Percentiles rank a stretch among this genome's conserved stretches.
Conservation (phyloP, 2,888 invertebrate species). For the Volucella zonaria region DNA sequence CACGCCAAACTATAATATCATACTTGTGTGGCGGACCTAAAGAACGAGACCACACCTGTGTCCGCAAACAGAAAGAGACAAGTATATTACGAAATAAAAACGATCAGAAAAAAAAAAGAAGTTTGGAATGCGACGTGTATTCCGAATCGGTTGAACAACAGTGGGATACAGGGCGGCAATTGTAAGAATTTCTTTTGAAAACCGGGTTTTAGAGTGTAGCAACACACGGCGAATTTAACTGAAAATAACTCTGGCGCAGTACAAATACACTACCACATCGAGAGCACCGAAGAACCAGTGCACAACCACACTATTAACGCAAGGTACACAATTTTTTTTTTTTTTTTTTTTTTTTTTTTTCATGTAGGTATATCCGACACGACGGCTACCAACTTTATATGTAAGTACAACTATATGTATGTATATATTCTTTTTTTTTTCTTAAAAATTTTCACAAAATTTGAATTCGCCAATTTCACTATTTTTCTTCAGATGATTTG, state of each 20-base stretch:
- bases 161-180: slow-evolving; percentile 36
- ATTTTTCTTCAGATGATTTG: too few relatives aligned
- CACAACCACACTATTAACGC: slow-evolving; percentile 20
- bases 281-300: slow-evolving; percentile 31
- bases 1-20: neutral
- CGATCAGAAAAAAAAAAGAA: slow-evolving; percentile 59
- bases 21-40: slow-evolving; percentile 5
- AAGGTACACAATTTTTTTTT: slow-evolving; percentile 38
- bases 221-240: slow-evolving; percentile 63
- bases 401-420: neutral
- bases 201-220: slow-evolving; percentile 62
- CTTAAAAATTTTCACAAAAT: slow-evolving; percentile 22
- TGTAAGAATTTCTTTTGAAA: slow-evolving; percentile 69
- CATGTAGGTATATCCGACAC: slow-evolving; percentile 37
- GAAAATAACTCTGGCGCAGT: slow-evolving; percentile 63
- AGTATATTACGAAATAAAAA: slow-evolving; percentile 35
- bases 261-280: slow-evolving; percentile 46
- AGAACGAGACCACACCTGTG: slow-evolving; percentile 51
- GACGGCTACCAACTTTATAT: slow-evolving; percentile 45
- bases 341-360: slow-evolving; percentile 23
- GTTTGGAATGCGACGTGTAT: slow-evolving; percentile 71
- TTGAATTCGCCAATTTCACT: neutral
- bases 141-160: slow-evolving; percentile 16
- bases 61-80: slow-evolving; percentile 14
- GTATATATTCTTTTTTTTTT: neutral